A percentile compares a stretch with the other conserved stretches of the same genome.
Evolutionary conservation across 2,113 vertebrate species (phyloP).

Genomic region (Saguinus midas): DNA sequence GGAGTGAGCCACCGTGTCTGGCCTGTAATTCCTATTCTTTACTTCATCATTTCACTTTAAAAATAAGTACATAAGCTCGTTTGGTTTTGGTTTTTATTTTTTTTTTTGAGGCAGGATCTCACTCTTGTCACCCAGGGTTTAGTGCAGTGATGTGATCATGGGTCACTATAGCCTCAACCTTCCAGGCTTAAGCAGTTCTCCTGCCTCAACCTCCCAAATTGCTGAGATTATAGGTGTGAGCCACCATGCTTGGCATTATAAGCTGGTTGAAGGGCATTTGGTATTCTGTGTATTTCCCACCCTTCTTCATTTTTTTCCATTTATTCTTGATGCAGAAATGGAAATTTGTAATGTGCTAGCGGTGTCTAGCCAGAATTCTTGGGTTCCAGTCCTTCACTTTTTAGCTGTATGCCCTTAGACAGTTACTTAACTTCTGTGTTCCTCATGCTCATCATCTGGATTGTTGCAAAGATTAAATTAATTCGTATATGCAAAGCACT

Average conservation of each 20-base stretch:
- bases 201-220: no score
- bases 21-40: not conserved
- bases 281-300: not conserved
- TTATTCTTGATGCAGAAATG: not conserved
- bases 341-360: not conserved
- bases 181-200: no score
- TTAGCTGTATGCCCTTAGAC: not conserved
- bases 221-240: no score
- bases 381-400: not conserved
- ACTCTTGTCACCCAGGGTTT: no score
- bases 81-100: not conserved
- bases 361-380: not conserved
- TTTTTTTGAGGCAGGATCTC: no score
- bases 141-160: no score
- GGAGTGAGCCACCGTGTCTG: no score
- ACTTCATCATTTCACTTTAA: not conserved
- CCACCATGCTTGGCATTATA: not conserved
- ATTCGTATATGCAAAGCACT: not conserved
- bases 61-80: not conserved
- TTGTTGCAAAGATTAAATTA: conserved; percentile 12
- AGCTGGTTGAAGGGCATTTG: not conserved
- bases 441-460: not conserved
- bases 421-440: not conserved
- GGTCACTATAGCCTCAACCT: no score
- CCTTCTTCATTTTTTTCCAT: not conserved